Evolutionary conservation across 2,797 vertebrate species (phyloP), one percentile per base, ranked within the genome.

Genomic region (Danionella dracula): DNA sequence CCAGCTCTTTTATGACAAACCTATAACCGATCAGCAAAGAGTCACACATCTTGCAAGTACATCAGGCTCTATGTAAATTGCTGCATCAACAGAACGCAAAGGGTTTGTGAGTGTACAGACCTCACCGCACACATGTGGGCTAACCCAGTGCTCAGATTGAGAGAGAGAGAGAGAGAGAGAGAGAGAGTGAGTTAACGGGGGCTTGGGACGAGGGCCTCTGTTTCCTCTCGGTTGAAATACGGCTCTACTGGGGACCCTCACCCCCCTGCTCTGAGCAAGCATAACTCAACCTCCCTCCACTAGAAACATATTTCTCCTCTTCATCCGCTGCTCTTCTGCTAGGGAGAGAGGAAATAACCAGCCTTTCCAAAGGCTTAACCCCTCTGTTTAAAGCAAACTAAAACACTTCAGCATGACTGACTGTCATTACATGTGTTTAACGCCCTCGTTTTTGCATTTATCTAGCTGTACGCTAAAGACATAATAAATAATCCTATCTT

Each of bases 41-140:
- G 50, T 68, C 54, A 71, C 81, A 87, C 84, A 87, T 87, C 81
- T 87, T 88, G 85, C 70, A 81, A 83, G 86, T 80, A 81, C 85
- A 88, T 88, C 84, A 84, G 77, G 73, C 61, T 70, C 67, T 27
- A 63, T 64, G 63, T 73, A 68, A 70, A 73, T 70, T 46, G 68
- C 57, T 66, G 67, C 61, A 60, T 66, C 56, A 49, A 66, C 60
- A 65, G 66, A 64, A 57, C 53, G 55, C n/a, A 23, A 70, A 67
- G 40, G 44, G 40, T 27, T 27, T 29, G 40, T 69, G 61, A 20
- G 64, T 23, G 10, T 29, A 67, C 21, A 27, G 29, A 46, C 66
- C 68, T 44, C 65, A 64, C 60, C 68, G 50, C 68, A 66, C 59
- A 45, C 69, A 56, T 51, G n/a, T 48, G 53, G 68, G 38, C 61